Evolutionary conservation across 2,888 invertebrate species (phyloP), one percentile per base, ranked within the genome.

Genomic region (Clepsis dumicolana): DNA sequence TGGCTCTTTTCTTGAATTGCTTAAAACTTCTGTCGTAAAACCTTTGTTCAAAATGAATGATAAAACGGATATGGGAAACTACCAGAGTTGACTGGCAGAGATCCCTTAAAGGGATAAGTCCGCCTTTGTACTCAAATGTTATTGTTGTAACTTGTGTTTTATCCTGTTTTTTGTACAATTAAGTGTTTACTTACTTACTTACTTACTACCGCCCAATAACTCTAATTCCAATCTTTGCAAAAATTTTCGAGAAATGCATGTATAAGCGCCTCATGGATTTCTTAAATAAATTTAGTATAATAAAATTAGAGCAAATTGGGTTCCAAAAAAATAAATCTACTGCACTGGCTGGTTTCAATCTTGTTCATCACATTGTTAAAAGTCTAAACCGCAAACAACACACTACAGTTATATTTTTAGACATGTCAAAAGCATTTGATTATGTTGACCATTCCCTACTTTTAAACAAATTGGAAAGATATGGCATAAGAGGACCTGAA

Each of bases 231-330:
- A 52, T 52, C 18, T 52, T 52, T 25, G 18, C 63, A 18, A 67
- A 67, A 35, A 35, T 67, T 4, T 52, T 69, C 18, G 64, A 64
- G 41, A 68, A 63, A 41, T 50, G 38, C 18, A 63, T 68, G 68
- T 16, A 63, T 7, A 59, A 24, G 18, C 60, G 69, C 2, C 52
- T 52, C 3, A 24, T 12, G 52, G n/a, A 29, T 25, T 8, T 53
- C 18, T 68, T 57, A 14, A 14, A 21, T 25, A 57, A 8, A 59
- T 52, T 38, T 59, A 35, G 52, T 0, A 12, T 35, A 7, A 57
- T 57, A 10, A 59, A 38, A 35, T 10, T 4, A 10, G 50, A 59
- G 35, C 59, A 65, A 59, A 50, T 59, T n/a, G 59, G 65, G 7
- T 65, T 65, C 25, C 57, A 57, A 41, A 57, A 63, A 48, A 41